phyloP scores from a whole-genome alignment of 2,113 vertebrate genomes.

The Paramisgurnus dabryanus region DNA sequence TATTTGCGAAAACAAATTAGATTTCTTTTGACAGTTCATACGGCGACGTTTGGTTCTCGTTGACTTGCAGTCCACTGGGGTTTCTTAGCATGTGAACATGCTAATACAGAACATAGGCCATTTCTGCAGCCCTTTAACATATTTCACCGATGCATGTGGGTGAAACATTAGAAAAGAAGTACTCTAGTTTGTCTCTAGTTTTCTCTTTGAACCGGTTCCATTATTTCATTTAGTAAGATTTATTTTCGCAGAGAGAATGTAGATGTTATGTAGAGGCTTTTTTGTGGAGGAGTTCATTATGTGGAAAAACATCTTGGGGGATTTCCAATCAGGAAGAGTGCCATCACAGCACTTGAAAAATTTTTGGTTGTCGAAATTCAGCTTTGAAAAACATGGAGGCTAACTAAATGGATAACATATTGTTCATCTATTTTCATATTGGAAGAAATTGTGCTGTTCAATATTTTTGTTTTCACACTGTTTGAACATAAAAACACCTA shows the following conservation, averaged over 20 bases:
- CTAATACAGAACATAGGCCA: neutral
- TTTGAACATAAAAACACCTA: neutral
- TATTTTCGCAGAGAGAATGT: constrained; percentile 5
- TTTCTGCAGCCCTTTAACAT: neutral
- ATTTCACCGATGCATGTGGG: neutral
- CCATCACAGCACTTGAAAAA: neutral
- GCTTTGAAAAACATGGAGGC: neutral
- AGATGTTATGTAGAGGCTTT: constrained; percentile 2
- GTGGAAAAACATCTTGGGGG: constrained; percentile 37
- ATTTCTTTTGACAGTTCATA: constrained; percentile 12
- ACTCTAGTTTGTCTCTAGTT: neutral
- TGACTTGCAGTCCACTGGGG: constrained; percentile 17
- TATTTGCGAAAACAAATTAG: constrained; percentile 15
- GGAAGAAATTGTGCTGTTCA: neutral
- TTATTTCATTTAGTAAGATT: constrained; percentile 6
- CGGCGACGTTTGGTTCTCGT: constrained; percentile 18
- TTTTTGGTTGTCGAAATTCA: neutral
- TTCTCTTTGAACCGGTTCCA: constrained; percentile 18
- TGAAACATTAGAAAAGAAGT: constrained; percentile 13
- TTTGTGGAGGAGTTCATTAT: neutral
- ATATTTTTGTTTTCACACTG: neutral
- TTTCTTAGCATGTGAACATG: neutral
- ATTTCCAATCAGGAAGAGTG: constrained; percentile 35
- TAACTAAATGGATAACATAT: neutral
- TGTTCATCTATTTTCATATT: neutral